phyloP scores from a whole-genome alignment of 1,140 invertebrate species.

The Caerostris extrusa region DNA sequence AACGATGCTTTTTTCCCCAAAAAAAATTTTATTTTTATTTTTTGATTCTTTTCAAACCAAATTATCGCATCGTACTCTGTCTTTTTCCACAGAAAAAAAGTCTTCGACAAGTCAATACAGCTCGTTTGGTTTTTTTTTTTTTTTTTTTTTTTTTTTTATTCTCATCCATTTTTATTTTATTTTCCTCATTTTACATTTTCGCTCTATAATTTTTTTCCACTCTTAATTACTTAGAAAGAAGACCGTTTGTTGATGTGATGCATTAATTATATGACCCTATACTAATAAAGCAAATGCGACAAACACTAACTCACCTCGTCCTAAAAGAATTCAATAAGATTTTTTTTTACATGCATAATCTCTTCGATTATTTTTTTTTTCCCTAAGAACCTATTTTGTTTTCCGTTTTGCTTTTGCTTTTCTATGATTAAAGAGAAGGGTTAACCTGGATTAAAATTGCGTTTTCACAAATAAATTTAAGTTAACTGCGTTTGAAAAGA shows the following conservation, averaged over 20 bases:
- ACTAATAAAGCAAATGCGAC: slow-evolving; percentile 34
- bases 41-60: slow-evolving; percentile 7
- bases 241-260: slow-evolving; percentile 44
- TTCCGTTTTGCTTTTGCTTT: background rate
- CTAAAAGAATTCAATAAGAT: background rate
- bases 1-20: background rate
- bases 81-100: background rate
- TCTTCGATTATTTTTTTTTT: background rate
- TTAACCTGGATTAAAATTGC: background rate
- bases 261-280: slow-evolving; percentile 50
- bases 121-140: background rate
- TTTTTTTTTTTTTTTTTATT: background rate
- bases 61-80: slow-evolving; percentile 5
- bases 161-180: slow-evolving; percentile 33
- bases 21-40: background rate
- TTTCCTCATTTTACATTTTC: slow-evolving; percentile 27
- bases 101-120: slow-evolving; percentile 47
- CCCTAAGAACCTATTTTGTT: background rate
- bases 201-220: background rate
- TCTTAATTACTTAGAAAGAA: slow-evolving; percentile 53
- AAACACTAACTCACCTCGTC: background rate
- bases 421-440: background rate
- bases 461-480: background rate
- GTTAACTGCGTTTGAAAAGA: too few species aligned
- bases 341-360: background rate